Conservation (phyloP, 1,140 invertebrate genomes). For the Lepidurus packardi region DNA sequence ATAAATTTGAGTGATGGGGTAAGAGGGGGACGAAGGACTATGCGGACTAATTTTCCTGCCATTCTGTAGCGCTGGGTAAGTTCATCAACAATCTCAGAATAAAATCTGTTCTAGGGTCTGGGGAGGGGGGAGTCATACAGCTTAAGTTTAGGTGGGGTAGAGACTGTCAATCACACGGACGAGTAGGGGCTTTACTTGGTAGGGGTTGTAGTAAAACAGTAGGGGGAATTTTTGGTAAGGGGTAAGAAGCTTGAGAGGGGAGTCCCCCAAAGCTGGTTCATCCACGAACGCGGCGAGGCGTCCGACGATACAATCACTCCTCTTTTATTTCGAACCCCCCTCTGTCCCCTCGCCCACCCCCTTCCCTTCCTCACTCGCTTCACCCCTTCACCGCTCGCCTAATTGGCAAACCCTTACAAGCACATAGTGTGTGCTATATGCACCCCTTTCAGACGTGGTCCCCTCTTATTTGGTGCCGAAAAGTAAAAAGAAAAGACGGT, state of each 20-base stretch:
- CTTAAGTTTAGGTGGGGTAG: not conserved
- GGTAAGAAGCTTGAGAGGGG: not conserved
- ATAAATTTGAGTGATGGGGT: no score
- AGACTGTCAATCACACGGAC: not conserved
- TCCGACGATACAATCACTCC: slow-evolving; percentile 15
- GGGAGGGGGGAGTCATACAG: not conserved
- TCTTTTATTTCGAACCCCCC: slow-evolving; percentile 26
- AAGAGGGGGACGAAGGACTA: not conserved
- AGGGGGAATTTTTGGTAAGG: not conserved
- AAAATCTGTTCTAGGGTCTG: not conserved
- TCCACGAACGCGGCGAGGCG: not conserved
- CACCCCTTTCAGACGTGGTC: not conserved
- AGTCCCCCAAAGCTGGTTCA: not conserved
- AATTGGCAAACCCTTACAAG: slow-evolving; percentile 22
- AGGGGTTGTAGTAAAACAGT: not conserved
- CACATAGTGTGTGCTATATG: not conserved
- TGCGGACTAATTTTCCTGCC: not conserved
- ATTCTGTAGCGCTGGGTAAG: not conserved
- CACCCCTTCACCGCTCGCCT: slow-evolving; percentile 36
- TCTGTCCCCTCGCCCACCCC: slow-evolving; percentile 32
- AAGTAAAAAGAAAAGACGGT: not conserved
- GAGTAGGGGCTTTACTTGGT: not conserved
- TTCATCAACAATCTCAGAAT: slow-evolving; percentile 19
- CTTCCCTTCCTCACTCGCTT: slow-evolving; percentile 35
- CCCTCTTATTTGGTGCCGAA: slow-evolving; percentile 1